phyloP scores from a whole-genome alignment of 2,113 vertebrate species.

The Tragelaphus buxtoni region DNA sequence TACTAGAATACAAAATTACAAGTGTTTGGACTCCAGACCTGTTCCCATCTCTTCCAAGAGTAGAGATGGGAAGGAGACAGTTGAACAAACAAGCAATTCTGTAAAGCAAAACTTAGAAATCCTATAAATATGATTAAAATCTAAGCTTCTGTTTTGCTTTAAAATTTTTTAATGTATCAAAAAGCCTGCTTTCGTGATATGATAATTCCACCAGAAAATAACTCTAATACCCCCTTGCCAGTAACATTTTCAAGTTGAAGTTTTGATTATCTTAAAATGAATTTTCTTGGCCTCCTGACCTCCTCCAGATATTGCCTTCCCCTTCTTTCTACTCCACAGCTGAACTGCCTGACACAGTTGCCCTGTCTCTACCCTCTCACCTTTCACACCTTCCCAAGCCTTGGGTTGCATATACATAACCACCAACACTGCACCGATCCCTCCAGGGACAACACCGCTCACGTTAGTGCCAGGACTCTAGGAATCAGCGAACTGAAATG shows the following conservation, averaged over 20 bases:
- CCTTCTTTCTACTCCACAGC: not conserved
- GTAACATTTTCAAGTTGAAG: not conserved
- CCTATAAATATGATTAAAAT: not conserved
- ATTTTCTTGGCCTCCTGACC: not conserved
- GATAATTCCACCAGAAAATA: not conserved
- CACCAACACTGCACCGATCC: not conserved
- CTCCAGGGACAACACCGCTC: not conserved
- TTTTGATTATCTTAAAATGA: not conserved
- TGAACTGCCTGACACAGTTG: not conserved
- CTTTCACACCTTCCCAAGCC: not conserved
- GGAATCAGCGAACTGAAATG: no score
- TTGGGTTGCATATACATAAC: no score
- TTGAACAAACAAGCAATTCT: not conserved
- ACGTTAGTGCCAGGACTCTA: no score
- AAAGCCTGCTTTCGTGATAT: not conserved
- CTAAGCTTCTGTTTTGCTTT: not conserved
- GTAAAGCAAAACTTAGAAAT: not conserved
- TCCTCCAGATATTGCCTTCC: not conserved
- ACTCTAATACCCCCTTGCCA: not conserved
- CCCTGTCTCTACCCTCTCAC: not conserved
- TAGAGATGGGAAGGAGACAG: not conserved
- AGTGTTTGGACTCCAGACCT: not conserved
- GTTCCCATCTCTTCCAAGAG: not conserved
- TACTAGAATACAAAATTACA: not conserved
- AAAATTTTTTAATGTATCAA: not conserved